A percentile compares a stretch with the other conserved stretches of the same genome.
Conservation (phyloP, 2,797 vertebrate genomes). For the Notolabrus celidotus region DNA sequence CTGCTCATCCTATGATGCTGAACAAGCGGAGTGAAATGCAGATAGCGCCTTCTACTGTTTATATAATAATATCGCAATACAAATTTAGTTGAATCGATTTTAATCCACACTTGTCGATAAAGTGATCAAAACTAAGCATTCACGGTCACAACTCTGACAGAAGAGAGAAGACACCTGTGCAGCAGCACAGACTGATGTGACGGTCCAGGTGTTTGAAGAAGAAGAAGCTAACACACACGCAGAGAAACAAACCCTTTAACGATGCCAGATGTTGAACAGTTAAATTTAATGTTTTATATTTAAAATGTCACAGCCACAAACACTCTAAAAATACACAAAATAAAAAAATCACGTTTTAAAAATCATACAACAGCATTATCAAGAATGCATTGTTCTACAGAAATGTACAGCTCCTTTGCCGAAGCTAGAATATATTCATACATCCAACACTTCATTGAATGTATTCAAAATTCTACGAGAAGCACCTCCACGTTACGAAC, state of each 20-base stretch:
- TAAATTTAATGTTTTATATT: constrained; percentile 57
- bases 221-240: no score
- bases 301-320: constrained; percentile 49
- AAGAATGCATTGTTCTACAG: constrained; percentile 63
- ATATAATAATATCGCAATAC: no score
- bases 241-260: neutral
- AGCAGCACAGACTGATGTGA: no score
- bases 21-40: no score
- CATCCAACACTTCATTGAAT: constrained; percentile 57
- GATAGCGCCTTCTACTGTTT: no score
- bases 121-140: no score
- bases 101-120: no score
- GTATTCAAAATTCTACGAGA: constrained; percentile 39
- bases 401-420: constrained; percentile 55
- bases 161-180: no score
- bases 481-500: constrained; percentile 4
- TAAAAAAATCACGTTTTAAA: constrained; percentile 43
- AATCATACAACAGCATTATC: constrained; percentile 53
- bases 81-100: no score
- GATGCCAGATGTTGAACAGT: constrained; percentile 2
- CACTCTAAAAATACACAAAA: constrained; percentile 48
- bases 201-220: no score
- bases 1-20: no score
- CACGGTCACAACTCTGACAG: no score
- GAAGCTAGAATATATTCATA: constrained; percentile 70